Evolutionary conservation across 2,797 vertebrate species (phyloP), one percentile per base, ranked within the genome.

Genomic region (Lates japonicus): DNA sequence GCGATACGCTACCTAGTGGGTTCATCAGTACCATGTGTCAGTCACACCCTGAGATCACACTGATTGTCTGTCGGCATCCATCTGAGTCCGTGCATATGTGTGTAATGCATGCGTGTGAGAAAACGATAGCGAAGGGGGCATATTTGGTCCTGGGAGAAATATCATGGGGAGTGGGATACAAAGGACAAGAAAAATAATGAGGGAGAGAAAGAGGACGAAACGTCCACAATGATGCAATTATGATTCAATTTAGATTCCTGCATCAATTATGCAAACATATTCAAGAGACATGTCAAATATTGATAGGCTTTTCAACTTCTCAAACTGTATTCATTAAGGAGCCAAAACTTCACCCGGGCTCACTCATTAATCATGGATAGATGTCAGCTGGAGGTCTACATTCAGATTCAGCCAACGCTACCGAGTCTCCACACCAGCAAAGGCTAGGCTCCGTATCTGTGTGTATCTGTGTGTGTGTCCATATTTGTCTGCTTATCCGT

Each of bases 231-330:
- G 93, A 92, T 86, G 92, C 91, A 93, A 93, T 94, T 93, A 94
- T 92, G 92, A 93, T 93, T 93, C 90, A 91, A 93, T 93, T 93
- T 93, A 88, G 90, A 90, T 87, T 77, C 80, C 60, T 7, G 77
- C 87, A 92, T 93, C 87, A 92, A 93, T 94, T 94, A 93, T 94
- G 92, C 92, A 94, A 92, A 94, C 86, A 88, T 83, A 93, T 91
- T 92, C 92, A 89, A 80, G 86, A 91, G 89, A 87, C 90, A 88
- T 86, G 93, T 93, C 93, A 94, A 92, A 94, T 92, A 93, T 92
- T 92, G 91, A 94, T 92, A 83, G 86, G 87, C 90, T 90, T 86
- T 79, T 92, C 92, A 89, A 89, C 88, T 90, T 84, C 91, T 90
- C 93, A 77, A 82, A 89, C 90, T 81, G 84, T 76, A 87, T 91